A percentile compares a stretch with the other conserved stretches of the same genome.
These are phyloP conservation scores for Catharus fuscescens DNA, from an alignment of 2,113 vertebrate species.

Conservation along the genomic window DNA sequence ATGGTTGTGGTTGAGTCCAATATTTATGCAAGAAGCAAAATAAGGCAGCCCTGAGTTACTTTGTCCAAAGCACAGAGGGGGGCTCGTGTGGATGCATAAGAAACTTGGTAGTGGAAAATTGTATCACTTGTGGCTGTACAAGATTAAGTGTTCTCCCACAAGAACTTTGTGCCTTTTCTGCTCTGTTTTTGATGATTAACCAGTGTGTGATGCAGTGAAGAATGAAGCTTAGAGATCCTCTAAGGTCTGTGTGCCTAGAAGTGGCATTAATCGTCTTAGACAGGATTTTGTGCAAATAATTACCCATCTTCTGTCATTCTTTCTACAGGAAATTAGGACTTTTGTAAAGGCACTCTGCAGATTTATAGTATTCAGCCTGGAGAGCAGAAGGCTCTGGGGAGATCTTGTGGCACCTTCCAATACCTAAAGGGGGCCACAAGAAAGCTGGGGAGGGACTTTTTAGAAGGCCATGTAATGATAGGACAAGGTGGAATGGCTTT, in stretches of 20 bases:
- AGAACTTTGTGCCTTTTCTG: not conserved
- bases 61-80: not conserved
- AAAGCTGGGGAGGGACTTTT: not conserved
- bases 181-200: not conserved
- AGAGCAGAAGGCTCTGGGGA: not conserved
- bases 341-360: not conserved
- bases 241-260: not conserved
- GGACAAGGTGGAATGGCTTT: not conserved
- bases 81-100: not conserved
- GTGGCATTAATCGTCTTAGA: not conserved
- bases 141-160: not conserved
- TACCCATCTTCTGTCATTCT: not conserved
- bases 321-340: not conserved
- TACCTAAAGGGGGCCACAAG: not conserved
- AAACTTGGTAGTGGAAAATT: not conserved
- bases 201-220: not conserved
- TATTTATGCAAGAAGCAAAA: not conserved
- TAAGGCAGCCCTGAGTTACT: not conserved
- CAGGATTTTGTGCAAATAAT: not conserved
- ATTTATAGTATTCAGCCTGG: not conserved
- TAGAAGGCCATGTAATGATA: not conserved
- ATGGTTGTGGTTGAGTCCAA: not conserved
- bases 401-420: not conserved
- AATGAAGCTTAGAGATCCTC: not conserved
- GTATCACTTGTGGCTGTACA: not conserved